Evolutionary conservation across 2,797 vertebrate species (phyloP).

Genomic region (Anableps anableps): DNA sequence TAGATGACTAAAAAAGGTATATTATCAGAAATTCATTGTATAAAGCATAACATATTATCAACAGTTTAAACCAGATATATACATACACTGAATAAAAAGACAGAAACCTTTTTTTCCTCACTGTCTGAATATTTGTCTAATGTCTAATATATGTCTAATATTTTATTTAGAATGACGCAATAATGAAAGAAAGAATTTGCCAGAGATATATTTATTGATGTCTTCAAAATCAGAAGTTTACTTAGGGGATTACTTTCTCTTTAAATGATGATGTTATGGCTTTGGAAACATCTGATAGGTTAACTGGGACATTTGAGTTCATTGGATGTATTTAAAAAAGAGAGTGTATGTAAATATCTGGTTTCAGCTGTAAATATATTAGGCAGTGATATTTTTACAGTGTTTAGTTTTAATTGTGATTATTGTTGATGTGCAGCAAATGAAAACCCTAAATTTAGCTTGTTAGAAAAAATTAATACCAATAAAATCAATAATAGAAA

Average conservation of each 20-base stretch:
- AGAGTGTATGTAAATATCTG: too few relatives aligned
- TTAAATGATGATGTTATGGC: neutral
- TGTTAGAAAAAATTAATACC: neutral
- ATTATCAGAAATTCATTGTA: neutral
- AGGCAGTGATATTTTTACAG: neutral
- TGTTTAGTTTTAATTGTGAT: neutral
- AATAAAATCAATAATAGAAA: neutral
- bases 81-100: conserved; percentile 13
- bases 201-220: neutral
- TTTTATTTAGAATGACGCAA: neutral
- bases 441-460: neutral
- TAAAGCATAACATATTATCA: neutral
- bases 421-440: neutral
- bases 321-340: too few relatives aligned
- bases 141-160: too few relatives aligned
- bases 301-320: neutral
- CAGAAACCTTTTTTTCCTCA: neutral
- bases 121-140: too few relatives aligned
- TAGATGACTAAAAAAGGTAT: neutral
- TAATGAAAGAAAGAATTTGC: neutral
- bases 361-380: neutral
- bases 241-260: too few relatives aligned
- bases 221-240: neutral
- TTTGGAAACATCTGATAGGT: too few relatives aligned
- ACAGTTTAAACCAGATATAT: neutral